These are phyloP conservation scores for Acanthurus lineatus DNA, from an alignment of 2,797 vertebrate species.

Conservation along the genomic window DNA sequence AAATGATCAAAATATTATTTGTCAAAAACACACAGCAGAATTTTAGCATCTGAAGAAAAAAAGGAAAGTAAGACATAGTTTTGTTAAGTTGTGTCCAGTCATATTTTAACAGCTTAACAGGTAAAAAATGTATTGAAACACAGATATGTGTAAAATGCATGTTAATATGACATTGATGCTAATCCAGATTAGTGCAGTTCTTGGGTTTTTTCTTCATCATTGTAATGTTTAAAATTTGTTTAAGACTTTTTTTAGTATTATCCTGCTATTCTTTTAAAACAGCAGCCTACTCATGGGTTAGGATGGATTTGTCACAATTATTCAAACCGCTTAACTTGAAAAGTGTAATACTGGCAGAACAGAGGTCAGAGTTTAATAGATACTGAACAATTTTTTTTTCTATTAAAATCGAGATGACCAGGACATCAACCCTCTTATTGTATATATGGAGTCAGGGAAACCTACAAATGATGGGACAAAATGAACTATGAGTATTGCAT, in stretches of 20 bases:
- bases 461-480: no score
- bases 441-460: no score
- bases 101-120: neutral
- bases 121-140: neutral
- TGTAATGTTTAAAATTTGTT: no score
- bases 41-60: slow-evolving; percentile 4
- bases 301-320: neutral
- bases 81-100: neutral
- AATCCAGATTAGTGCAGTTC: neutral
- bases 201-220: neutral
- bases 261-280: neutral
- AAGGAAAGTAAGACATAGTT: neutral
- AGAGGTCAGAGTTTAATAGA: neutral
- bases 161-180: neutral
- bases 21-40: neutral
- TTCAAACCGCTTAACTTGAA: neutral
- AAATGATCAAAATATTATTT: neutral
- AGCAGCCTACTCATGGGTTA: neutral
- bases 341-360: neutral
- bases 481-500: neutral
- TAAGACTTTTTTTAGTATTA: neutral
- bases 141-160: neutral
- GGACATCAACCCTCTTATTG: slow-evolving; percentile 9
- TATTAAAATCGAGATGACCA: neutral
- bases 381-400: no score